Evolutionary conservation across 2,888 invertebrate genomes (phyloP), one percentile per base, ranked within the genome.

Genomic region (Callinectes sapidus): DNA sequence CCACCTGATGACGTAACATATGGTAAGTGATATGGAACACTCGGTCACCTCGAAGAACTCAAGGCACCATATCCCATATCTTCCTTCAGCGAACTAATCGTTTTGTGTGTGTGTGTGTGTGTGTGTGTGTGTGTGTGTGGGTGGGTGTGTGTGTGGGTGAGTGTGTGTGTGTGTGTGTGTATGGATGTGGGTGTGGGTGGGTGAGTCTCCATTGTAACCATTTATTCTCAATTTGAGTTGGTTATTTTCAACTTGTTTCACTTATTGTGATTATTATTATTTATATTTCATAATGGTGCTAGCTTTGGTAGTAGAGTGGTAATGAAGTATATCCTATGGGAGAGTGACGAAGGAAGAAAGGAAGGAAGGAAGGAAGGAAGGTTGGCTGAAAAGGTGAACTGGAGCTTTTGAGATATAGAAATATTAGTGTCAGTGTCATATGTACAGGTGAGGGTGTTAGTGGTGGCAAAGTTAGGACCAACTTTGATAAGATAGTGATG

Each of bases 371-470:
- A 71, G 71, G 71, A 71, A 77, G 71, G 35, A 35, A 35, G 81
- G 81, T 32, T 81, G 81, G 81, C 35, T 81, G 35, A 35, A 16
- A 16, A 18, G 16, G 32, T 81, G 35, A 35, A n/a, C 32, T 87
- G 23, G 42, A 35, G 54, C n/a, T 54, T 48, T 87, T 42, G n/a
- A 87, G 87, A 54, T 13, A 48, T 81, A 81, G 81, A 35, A 35
- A 35, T n/a, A 35, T 16, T 32, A 28, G 87, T 16, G 28, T 18
- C 87, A 87, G 32, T 48, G 87, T 54, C 18, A 48, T 87, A 48
- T 87, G 48, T 87, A 54, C 48, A 87, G 87, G 54, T 54, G 87
- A 87, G 87, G 87, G 87, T 54, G 54, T 54, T 87, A 87, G 54
- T 87, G 81, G 81, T 81, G 81, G 81, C 81, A 81, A 81, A n/a